Evolutionary conservation across 1,140 invertebrate genomes (phyloP).

Genomic region (Ectropis grisescens): DNA sequence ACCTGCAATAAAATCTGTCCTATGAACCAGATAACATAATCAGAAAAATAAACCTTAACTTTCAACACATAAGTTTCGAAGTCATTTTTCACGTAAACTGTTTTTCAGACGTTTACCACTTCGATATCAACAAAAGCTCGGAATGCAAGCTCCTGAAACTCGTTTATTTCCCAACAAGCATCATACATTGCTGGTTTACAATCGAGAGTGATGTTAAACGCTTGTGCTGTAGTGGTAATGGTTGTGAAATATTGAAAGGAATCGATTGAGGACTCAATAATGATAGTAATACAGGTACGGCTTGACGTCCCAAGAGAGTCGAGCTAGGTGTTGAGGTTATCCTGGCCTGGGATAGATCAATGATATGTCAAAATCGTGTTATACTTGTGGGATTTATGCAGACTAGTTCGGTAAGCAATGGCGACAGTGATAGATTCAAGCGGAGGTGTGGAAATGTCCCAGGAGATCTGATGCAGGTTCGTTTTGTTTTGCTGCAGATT

Average conservation of each 20-base stretch:
- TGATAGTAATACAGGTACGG: slow-evolving; percentile 17
- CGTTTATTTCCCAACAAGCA: too few species aligned
- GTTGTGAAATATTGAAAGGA: too few species aligned
- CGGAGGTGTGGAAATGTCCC: slow-evolving; percentile 5
- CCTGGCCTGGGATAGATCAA: slow-evolving; percentile 49
- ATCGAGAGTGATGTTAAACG: too few species aligned
- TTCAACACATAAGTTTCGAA: too few species aligned
- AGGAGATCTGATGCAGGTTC: slow-evolving; percentile 1
- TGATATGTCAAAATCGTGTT: slow-evolving; percentile 58
- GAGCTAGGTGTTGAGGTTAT: slow-evolving; percentile 53
- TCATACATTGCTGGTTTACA: too few species aligned
- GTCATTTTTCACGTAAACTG: too few species aligned
- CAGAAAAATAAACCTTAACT: slow-evolving; percentile 15
- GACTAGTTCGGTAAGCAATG: slow-evolving; percentile 18
- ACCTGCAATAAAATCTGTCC: slow-evolving; percentile 4
- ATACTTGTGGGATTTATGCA: slow-evolving; percentile 41
- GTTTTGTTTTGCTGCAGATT: neutral
- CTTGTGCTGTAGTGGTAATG: too few species aligned
- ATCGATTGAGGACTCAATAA: neutral
- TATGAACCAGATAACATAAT: slow-evolving; percentile 1
- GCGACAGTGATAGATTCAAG: slow-evolving; percentile 27
- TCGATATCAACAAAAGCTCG: too few species aligned
- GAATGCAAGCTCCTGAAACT: too few species aligned
- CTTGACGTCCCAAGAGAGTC: slow-evolving; percentile 30
- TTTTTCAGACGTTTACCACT: too few species aligned